phyloP scores from a whole-genome alignment of 2,113 vertebrate species.

The Chauna torquata region DNA sequence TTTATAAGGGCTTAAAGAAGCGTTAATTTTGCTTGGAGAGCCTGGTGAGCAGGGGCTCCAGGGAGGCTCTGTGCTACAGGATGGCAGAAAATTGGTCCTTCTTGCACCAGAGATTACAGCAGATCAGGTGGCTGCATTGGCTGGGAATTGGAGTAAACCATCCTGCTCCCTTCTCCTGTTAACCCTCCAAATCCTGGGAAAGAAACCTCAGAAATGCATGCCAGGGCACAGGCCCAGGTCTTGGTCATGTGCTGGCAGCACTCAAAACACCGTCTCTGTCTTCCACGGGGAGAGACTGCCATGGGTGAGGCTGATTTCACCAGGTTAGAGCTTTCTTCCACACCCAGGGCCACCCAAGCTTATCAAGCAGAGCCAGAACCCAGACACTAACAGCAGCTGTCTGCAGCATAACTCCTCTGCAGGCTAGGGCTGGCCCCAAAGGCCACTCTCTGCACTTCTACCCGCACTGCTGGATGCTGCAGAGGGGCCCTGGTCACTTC shows the following conservation, averaged over 20 bases:
- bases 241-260: fast-evolving
- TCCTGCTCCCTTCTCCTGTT: not conserved
- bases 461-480: fast-evolving
- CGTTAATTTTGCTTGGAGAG: not conserved
- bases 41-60: not conserved
- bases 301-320: not conserved
- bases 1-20: not conserved
- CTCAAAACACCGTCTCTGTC: not conserved
- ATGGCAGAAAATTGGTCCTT: not conserved
- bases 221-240: not conserved
- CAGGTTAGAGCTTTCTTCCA: not conserved
- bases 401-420: not conserved
- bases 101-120: not conserved
- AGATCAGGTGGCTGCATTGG: not conserved
- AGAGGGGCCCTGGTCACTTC: not conserved
- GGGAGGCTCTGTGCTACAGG: not conserved
- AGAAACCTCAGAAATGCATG: fast-evolving
- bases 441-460: fast-evolving
- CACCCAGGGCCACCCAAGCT: not conserved
- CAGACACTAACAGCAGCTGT: not conserved
- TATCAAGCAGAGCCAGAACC: constrained; percentile 21
- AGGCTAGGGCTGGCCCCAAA: not conserved
- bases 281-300: not conserved
- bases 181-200: not conserved
- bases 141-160: not conserved